A percentile compares a stretch with the other conserved stretches of the same genome.
Conservation (phyloP, 2,113 vertebrate species). For the Mormyrus lacerda region DNA sequence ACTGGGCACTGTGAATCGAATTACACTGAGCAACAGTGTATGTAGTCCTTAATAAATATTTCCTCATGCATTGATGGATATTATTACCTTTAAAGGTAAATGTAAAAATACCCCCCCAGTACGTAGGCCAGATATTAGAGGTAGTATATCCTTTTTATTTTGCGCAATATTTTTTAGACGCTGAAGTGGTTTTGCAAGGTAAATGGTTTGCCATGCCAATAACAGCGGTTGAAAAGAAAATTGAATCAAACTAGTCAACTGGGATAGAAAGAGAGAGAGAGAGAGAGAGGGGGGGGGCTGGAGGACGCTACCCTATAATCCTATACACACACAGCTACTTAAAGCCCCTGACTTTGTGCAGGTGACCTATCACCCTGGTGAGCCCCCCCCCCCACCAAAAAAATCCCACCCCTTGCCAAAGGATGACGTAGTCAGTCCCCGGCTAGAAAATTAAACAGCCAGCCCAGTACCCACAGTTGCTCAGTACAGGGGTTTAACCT, state of each 20-base stretch:
- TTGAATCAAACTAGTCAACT: conserved; percentile 1
- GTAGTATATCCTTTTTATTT: not conserved
- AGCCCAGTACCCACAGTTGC: not conserved
- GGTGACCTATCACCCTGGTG: too few species aligned
- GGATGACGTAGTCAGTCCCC: not conserved
- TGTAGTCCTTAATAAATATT: not conserved
- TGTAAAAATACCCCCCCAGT: not conserved
- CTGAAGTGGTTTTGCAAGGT: not conserved
- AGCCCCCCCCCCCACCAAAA: not conserved
- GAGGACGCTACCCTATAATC: not conserved
- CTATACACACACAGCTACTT: not conserved
- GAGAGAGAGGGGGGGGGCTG: not conserved
- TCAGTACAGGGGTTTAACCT: not conserved
- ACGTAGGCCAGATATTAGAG: not conserved
- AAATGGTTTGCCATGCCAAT: not conserved
- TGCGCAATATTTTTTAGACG: not conserved
- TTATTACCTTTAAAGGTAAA: not conserved
- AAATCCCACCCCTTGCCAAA: not conserved
- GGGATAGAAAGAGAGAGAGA: not conserved
- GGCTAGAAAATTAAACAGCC: not conserved
- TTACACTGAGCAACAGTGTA: not conserved
- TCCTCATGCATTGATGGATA: not conserved
- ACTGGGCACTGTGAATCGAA: not conserved
- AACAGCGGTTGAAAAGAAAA: not conserved
- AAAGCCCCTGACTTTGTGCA: not conserved